These are phyloP conservation scores for Trogon melanurus DNA, from an alignment of 2,113 vertebrate genomes.

Conservation along the genomic window DNA sequence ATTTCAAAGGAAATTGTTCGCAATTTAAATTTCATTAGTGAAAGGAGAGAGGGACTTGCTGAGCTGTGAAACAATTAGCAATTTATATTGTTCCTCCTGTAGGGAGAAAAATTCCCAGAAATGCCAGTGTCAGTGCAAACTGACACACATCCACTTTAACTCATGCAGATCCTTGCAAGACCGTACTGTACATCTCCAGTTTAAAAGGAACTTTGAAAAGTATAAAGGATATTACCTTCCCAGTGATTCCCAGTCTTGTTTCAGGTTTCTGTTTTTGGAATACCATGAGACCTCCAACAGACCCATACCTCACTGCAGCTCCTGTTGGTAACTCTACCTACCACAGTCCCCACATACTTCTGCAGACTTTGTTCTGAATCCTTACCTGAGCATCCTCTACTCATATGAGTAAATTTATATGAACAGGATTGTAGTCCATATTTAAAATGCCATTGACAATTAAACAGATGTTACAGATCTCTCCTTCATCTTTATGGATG, in stretches of 20 bases:
- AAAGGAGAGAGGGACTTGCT: background rate
- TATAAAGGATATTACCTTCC: background rate
- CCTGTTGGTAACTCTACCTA: background rate
- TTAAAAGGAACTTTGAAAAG: background rate
- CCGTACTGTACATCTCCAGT: accelerated
- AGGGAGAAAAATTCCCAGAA: background rate
- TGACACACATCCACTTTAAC: background rate
- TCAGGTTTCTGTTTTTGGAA: background rate
- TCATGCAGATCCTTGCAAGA: background rate
- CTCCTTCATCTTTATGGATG: background rate
- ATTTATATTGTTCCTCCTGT: background rate
- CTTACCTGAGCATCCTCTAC: background rate
- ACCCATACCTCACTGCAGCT: background rate
- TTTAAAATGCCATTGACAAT: constrained; percentile 1
- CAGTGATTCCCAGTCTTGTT: background rate
- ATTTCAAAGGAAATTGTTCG: background rate
- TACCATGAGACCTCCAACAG: background rate
- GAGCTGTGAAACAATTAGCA: background rate
- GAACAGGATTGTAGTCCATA: background rate
- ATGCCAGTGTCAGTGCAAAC: background rate
- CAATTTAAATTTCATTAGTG: background rate
- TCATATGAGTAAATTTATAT: background rate
- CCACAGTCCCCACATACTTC: background rate
- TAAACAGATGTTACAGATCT: constrained; percentile 13
- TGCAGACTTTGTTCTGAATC: background rate